A percentile compares a stretch with the other conserved stretches of the same genome.
Evolutionary conservation across 2,888 invertebrate species (phyloP).

Genomic region (Patella depressa): DNA sequence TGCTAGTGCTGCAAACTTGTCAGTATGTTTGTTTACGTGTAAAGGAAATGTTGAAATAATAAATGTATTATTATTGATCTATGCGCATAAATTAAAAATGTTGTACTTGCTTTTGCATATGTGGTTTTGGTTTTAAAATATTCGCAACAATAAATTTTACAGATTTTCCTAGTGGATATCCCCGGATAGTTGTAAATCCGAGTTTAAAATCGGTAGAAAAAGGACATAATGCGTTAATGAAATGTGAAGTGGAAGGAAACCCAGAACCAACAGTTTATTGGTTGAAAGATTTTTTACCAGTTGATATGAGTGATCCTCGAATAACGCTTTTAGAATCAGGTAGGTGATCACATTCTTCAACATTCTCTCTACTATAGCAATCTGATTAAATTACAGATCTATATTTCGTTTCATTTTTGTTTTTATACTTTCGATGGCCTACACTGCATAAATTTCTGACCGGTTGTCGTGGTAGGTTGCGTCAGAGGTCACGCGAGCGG

Average conservation of each 20-base stretch:
- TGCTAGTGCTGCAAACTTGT: not conserved
- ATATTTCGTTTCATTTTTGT: too few relatives aligned
- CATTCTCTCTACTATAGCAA: too few relatives aligned
- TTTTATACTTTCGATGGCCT: too few relatives aligned
- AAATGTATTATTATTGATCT: too few relatives aligned
- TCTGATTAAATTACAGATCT: too few relatives aligned
- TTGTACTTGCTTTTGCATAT: too few relatives aligned
- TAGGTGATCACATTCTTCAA: conserved; percentile 21
- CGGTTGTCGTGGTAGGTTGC: too few relatives aligned
- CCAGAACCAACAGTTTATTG: conserved; percentile 87
- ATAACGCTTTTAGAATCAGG: conserved; percentile 56
- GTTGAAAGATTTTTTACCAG: conserved; percentile 86
- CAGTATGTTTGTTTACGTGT: too few relatives aligned
- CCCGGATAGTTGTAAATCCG: conserved; percentile 88
- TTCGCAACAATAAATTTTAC: conserved; percentile 42
- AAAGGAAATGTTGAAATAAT: too few relatives aligned
- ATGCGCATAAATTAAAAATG: too few relatives aligned
- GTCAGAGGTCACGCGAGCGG: too few relatives aligned
- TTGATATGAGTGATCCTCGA: conserved; percentile 79
- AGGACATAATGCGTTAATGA: conserved; percentile 89
- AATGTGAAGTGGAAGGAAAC: conserved; percentile 89
- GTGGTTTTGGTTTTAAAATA: not conserved
- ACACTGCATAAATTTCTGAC: too few relatives aligned
- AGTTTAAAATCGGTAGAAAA: conserved; percentile 95
- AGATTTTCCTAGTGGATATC: conserved; percentile 93